Base-by-base conservation (phyloP, 2,888 invertebrate species). In the Subacronicta megacephala region DNA sequence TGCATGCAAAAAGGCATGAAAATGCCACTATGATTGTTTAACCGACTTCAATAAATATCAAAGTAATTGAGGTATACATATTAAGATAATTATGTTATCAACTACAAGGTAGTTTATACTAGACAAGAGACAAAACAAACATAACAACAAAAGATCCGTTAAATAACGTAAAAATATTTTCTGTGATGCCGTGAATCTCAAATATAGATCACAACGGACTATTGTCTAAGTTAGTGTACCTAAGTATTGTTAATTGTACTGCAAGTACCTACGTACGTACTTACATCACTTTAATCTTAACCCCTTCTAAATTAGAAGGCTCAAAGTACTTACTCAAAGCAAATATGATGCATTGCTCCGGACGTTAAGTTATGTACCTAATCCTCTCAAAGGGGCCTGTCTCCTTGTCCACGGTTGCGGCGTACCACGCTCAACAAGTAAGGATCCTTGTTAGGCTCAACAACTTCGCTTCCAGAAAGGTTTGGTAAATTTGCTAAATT, bases 341-440 rank as follows among this genome's bases (percentile, higher is more conserved):
- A 31, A 40, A 64, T 33, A 41, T 49, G 31, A 45, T 23, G 33
- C n/a, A 49, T 37, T 17, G 7, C 16, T 35, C 16, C 26, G 41
- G 7, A 35, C 46, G 31, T 45, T 40, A 51, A 37, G 49, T 62
- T 54, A 52, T 16, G 37, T 59, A n/a, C n/a, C n/a, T n/a, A 55
- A 58, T 36, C n/a, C 50, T 16, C 38, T 50, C 52, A 55, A 68
- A 49, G 49, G 45, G 41, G 7, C 13, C 18, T 16, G 18, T 12
- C 33, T 20, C 36, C 2, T 16, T 16, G 18, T 12, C 33, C 29
- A 31, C 2, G 20, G 17, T 35, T 42, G 50, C 41, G 62, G 45
- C 36, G 6, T 17, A 49, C 42, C 42, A 41, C 36, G 36, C 12
- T 52, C 69, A 59, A 59, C 63, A 69, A 63, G 63, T 67, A 45